Evolutionary conservation across 2,797 vertebrate genomes (phyloP).

Genomic region (Phoebastria nigripes): DNA sequence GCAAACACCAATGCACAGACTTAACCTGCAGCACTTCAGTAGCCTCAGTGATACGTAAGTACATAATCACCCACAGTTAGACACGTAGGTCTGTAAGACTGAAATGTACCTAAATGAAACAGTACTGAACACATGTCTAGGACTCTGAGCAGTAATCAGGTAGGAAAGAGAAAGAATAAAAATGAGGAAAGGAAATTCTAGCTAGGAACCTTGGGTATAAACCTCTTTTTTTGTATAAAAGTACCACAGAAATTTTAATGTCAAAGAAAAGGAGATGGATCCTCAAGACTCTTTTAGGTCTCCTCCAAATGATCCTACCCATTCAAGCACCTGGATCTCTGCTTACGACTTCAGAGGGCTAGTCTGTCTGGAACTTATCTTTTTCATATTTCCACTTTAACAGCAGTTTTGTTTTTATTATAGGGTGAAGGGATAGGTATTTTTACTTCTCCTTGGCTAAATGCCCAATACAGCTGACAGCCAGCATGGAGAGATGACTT

Average conservation of each 20-base stretch:
- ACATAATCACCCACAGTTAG: neutral
- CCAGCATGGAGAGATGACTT: neutral
- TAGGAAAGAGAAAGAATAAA: neutral
- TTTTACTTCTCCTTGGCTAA: slow-evolving; percentile 9
- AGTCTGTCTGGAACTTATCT: neutral
- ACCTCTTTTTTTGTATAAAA: neutral
- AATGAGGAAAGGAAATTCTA: neutral
- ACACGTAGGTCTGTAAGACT: neutral
- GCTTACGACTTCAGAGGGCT: neutral
- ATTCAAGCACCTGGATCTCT: neutral
- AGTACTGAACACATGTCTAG: neutral
- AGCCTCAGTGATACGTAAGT: neutral
- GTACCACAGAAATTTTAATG: neutral
- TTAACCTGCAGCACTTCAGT: neutral
- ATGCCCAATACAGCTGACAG: neutral
- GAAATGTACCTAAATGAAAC: neutral
- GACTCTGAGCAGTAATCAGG: neutral
- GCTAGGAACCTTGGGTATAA: neutral
- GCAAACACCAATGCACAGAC: neutral
- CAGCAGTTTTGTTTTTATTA: neutral
- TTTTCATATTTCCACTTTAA: neutral
- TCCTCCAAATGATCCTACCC: neutral
- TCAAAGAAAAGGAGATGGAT: neutral
- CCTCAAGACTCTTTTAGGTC: neutral
- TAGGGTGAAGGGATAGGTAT: neutral